Conservation (phyloP, 2,888 invertebrate genomes). For the Acrocera orbiculus region DNA sequence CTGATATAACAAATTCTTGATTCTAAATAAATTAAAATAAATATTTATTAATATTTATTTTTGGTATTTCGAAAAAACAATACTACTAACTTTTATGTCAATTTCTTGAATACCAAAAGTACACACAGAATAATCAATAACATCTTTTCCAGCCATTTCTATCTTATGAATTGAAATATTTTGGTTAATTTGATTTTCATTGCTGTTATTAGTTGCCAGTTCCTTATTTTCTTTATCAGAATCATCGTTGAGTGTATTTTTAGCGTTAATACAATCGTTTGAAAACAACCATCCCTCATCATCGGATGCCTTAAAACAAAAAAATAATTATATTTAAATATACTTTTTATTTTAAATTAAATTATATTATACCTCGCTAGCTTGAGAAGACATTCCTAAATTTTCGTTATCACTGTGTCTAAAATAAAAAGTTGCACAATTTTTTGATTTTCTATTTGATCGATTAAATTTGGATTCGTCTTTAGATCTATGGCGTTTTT, state of each 20-base stretch:
- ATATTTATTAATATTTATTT: too few relatives aligned
- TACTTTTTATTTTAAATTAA: neutral
- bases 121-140: too few relatives aligned
- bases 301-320: conserved; percentile 46
- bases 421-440: conserved; percentile 70
- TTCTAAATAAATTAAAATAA: too few relatives aligned
- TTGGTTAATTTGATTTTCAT: neutral
- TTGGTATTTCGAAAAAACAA: too few relatives aligned
- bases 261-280: conserved; percentile 9
- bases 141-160: too few relatives aligned
- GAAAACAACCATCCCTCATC: conserved; percentile 34
- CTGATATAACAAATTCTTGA: too few relatives aligned
- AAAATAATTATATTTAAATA: neutral
- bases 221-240: conserved; percentile 31
- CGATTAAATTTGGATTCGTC: conserved; percentile 46
- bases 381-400: conserved; percentile 28
- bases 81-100: too few relatives aligned
- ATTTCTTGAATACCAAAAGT: too few relatives aligned
- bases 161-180: too few relatives aligned
- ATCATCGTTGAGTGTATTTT: conserved; percentile 18
- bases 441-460: conserved; percentile 61
- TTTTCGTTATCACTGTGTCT: conserved; percentile 73
- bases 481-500: conserved; percentile 35
- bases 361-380: conserved; percentile 21
- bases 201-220: conserved; percentile 10